Percentiles rank a stretch among this genome's conserved stretches.
phyloP scores from a whole-genome alignment of 2,888 invertebrate species.

The Ophion ventricosus region DNA sequence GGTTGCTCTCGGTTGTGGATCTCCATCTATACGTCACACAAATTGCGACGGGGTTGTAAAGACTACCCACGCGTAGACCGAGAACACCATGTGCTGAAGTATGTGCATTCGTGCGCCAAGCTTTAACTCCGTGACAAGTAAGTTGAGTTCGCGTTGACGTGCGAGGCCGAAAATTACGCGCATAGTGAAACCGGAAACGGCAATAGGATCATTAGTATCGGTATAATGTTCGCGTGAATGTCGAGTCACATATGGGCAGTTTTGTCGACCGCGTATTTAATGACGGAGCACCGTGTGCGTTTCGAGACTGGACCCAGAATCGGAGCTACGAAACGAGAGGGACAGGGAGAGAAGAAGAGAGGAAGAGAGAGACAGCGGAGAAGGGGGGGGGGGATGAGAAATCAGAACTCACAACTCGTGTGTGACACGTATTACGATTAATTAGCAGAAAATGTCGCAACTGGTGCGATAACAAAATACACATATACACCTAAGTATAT shows the following conservation, averaged over 20 bases:
- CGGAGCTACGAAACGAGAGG: neutral
- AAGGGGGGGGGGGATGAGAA: conserved; percentile 62
- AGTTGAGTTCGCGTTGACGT: neutral
- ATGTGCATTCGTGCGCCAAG: neutral
- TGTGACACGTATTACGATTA: conserved; percentile 23
- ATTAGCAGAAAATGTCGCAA: conserved; percentile 77
- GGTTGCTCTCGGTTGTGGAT: neutral
- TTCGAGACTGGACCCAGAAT: conserved; percentile 48
- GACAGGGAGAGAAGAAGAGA: neutral
- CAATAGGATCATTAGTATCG: conserved; percentile 5
- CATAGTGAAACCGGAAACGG: neutral
- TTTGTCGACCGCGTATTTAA: conserved; percentile 66
- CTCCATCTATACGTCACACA: too few relatives aligned
- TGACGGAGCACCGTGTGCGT: conserved; percentile 50
- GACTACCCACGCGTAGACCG: too few relatives aligned
- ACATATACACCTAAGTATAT: neutral
- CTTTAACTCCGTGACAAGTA: neutral
- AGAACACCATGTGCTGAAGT: neutral
- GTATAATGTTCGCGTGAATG: neutral
- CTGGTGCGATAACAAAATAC: conserved; percentile 46
- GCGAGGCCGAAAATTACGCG: neutral
- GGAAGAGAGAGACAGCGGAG: conserved; percentile 8
- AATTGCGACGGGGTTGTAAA: too few relatives aligned
- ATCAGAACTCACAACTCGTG: conserved; percentile 54
- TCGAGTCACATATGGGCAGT: conserved; percentile 35